A percentile compares a stretch with the other conserved stretches of the same genome.
phyloP scores from a whole-genome alignment of 2,797 vertebrate genomes.

The Toxotes lorentzi region DNA sequence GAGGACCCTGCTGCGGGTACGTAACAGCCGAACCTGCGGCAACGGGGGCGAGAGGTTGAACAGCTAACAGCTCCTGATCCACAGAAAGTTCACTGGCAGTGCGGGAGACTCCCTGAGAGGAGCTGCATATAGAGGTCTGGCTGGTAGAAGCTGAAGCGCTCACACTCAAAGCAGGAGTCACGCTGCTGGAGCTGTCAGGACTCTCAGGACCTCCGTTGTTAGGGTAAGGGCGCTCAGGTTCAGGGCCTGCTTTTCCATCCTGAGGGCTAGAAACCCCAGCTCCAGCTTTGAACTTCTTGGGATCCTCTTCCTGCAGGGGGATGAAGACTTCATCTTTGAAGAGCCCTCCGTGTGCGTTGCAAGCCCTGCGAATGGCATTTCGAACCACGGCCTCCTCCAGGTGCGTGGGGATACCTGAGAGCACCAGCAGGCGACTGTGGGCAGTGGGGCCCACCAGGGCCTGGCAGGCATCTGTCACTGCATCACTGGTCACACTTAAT shows the following conservation, averaged over 20 bases:
- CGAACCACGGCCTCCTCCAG: slow-evolving; percentile 93
- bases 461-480: slow-evolving; percentile 95
- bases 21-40: slow-evolving; percentile 85
- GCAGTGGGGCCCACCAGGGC: slow-evolving; percentile 94
- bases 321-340: slow-evolving; percentile 99
- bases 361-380: slow-evolving; percentile 94
- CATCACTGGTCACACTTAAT: slow-evolving; percentile 93
- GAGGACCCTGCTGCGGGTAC: slow-evolving; percentile 79
- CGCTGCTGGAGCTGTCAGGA: slow-evolving; percentile 94
- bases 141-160: slow-evolving; percentile 95
- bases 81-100: slow-evolving; percentile 92
- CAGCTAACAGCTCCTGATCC: slow-evolving; percentile 87
- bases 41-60: slow-evolving; percentile 83
- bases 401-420: slow-evolving; percentile 97
- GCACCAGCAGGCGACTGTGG: slow-evolving; percentile 95
- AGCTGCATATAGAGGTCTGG: slow-evolving; percentile 96
- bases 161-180: slow-evolving; percentile 92
- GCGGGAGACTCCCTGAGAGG: slow-evolving; percentile 93
- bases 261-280: slow-evolving; percentile 79
- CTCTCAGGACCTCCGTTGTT: slow-evolving; percentile 86
- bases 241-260: slow-evolving; percentile 83
- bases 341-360: slow-evolving; percentile 95
- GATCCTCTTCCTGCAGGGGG: slow-evolving; percentile 93
- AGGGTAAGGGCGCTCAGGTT: slow-evolving; percentile 84
- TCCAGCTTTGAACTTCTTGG: slow-evolving; percentile 89